A percentile compares a stretch with the other conserved stretches of the same genome.
Conservation (phyloP, 2,113 vertebrate species). For the Oxyura jamaicensis region DNA sequence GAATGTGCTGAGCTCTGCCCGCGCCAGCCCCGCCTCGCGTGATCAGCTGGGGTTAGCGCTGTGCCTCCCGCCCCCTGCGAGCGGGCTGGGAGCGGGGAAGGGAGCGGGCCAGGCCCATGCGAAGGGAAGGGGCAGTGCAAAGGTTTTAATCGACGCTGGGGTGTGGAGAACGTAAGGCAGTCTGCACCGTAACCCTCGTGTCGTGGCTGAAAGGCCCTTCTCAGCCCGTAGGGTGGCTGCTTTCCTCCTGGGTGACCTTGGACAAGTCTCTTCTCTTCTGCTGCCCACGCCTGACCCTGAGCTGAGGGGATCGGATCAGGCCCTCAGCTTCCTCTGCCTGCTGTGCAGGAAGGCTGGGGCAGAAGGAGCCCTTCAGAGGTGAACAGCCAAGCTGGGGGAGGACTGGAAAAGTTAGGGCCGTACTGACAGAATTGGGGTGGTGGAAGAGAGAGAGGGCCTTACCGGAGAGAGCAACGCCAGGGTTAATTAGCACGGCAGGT, state of each 20-base stretch:
- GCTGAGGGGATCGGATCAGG: background rate
- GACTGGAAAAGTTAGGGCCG: background rate
- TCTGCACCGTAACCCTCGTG: background rate
- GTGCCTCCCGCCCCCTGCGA: background rate
- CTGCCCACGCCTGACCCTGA: background rate
- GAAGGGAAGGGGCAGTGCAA: background rate
- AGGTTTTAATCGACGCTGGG: rapidly evolving
- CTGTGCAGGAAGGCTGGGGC: background rate
- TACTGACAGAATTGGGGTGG: background rate
- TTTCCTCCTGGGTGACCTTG: background rate
- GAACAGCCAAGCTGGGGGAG: background rate
- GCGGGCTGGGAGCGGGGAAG: background rate
- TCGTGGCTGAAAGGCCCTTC: background rate
- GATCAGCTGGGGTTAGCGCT: conserved; percentile 25
- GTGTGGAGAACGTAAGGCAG: rapidly evolving
- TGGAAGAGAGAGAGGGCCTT: background rate
- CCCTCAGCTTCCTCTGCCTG: background rate
- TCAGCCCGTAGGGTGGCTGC: background rate
- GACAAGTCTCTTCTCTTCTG: background rate
- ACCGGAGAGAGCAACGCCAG: background rate
- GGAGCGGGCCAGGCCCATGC: background rate
- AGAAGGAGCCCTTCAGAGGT: background rate
- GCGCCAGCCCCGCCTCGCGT: background rate
- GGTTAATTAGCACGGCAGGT: background rate
- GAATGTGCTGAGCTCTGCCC: conserved; percentile 26